phyloP scores from a whole-genome alignment of 2,888 invertebrate species.

The Stenurella melanura region DNA sequence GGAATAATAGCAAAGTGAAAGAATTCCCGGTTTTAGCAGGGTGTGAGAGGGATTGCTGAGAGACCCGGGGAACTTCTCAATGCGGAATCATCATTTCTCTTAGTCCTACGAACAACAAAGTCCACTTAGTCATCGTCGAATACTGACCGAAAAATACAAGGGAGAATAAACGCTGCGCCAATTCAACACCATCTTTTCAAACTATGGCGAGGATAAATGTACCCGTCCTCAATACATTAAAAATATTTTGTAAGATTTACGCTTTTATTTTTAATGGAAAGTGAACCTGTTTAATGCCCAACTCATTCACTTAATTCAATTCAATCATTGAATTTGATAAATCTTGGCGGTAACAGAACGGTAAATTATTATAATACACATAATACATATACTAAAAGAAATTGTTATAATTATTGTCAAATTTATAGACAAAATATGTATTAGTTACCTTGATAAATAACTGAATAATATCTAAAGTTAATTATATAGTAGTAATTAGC shows the following conservation, averaged over 20 bases:
- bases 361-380: background rate
- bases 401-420: background rate
- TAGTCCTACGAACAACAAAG: constrained; percentile 75
- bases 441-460: background rate
- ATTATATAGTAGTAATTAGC: no score
- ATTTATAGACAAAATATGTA: background rate
- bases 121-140: constrained; percentile 76
- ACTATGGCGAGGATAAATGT: constrained; percentile 60
- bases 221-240: constrained; percentile 60
- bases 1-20: constrained; percentile 62
- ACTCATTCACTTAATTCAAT: background rate
- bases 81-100: constrained; percentile 76
- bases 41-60: constrained; percentile 68
- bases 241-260: constrained; percentile 52
- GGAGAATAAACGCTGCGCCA: constrained; percentile 67
- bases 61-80: constrained; percentile 71
- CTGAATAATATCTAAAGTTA: no score
- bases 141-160: constrained; percentile 69
- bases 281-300: constrained; percentile 16
- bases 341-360: background rate
- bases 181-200: constrained; percentile 66
- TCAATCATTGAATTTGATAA: background rate
- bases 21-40: constrained; percentile 67
- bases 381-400: background rate
- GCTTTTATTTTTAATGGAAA: constrained; percentile 47